Base-by-base conservation (phyloP, 2,888 invertebrate species). In the Merodon equestris region DNA sequence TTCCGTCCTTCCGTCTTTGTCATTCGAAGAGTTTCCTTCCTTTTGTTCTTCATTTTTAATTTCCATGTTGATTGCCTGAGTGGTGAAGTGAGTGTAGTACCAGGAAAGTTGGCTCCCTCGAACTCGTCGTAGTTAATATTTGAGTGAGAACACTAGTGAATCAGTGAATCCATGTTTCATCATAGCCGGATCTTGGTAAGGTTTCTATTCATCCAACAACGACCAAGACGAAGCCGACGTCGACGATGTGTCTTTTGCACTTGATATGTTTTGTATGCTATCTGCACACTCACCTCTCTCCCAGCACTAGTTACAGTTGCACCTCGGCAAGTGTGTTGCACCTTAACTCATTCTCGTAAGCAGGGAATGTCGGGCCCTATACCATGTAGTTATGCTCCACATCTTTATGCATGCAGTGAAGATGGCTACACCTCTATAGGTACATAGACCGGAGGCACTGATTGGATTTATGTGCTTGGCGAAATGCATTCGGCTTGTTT, bases 391-490 rank as follows among this genome's bases (percentile, higher is more conserved):
- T 38, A 70, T 70, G 57, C 48, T 70, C 71, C 75, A 76, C 75
- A 54, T 76, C 60, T 27, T 58, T 64, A 58, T 61, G 17, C 48
- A 48, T 54, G 14, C 54, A 9, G 18, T 10, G n/a, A 12, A 36
- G 18, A 47, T 38, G 19, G n/a, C n/a, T n/a, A n/a, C n/a, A n/a
- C n/a, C n/a, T 19, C 38, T 14, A 18, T 34, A 10, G 42, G 57
- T 42, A 61, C 27, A 60, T 40, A 38, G 54, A 60, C 54, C 58
- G 34, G 51, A 67, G 47, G 58, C 51, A 73, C 68, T 77, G 77
- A 77, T 77, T 77, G 77, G 73, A 77, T 68, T 77, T 73, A 53
- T 73, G 72, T 57, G 67, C 57, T 63, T 63, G 53, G 36, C 19
- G 50, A 63, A 73, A 63, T 54, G 53, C 38, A 50, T 61, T 58